Conservation (phyloP, 2,113 vertebrate genomes). For the Ochotona princeps region DNA sequence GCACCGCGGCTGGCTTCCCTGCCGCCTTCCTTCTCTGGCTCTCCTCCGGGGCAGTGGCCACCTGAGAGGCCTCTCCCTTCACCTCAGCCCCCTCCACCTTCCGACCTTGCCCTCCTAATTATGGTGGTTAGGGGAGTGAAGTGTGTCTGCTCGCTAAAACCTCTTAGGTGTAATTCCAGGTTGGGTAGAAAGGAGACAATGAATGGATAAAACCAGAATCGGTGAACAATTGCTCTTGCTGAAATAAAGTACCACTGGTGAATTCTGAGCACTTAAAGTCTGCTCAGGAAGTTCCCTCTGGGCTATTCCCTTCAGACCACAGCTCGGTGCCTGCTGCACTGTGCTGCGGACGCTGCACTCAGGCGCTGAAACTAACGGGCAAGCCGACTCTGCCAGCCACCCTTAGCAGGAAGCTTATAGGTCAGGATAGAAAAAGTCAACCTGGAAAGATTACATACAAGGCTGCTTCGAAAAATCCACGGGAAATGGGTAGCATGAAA, state of each 20-base stretch:
- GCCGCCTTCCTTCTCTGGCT: background rate
- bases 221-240: background rate
- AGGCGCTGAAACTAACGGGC: background rate
- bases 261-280: background rate
- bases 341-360: background rate
- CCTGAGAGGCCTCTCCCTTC: too few relatives aligned
- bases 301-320: background rate
- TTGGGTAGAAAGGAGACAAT: conserved; percentile 26
- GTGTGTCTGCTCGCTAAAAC: background rate
- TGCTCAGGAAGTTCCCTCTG: background rate
- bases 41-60: too few relatives aligned
- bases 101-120: background rate
- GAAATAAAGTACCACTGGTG: background rate
- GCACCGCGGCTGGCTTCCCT: background rate
- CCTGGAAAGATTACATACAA: background rate
- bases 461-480: background rate
- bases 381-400: background rate
- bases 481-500: background rate
- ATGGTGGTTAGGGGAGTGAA: background rate
- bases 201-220: background rate
- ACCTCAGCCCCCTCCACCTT: background rate
- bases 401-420: background rate
- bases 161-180: conserved; percentile 28
- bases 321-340: background rate
- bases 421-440: background rate